Base-by-base conservation (phyloP, 2,888 invertebrate species). In the Colletes collaris region DNA sequence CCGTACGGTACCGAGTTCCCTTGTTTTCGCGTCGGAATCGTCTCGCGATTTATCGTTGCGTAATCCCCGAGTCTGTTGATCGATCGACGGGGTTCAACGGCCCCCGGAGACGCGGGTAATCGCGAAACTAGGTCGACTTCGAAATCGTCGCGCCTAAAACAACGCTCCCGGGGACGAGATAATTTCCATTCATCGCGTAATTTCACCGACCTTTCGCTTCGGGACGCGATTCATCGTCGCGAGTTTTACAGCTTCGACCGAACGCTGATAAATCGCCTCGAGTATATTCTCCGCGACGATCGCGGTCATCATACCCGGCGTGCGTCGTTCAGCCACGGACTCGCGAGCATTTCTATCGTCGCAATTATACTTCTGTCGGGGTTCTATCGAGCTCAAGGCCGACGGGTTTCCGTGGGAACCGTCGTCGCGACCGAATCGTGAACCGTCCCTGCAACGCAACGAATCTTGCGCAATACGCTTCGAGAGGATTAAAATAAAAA, bases 341-440 rank as follows among this genome's bases (percentile, higher is more conserved):
- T 64, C 16, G 6, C 46, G 16, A 13, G 37, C 59, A 50, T 62
- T 35, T 72, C 59, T 72, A 11, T 55, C n/a, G 8, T 11, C 49
- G 16, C 53, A 11, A 70, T 55, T 62, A 62, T 40, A 10, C 35
- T 60, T 40, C 50, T 50, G 37, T 35, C 40, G 13, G 35, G 52
- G 49, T n/a, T 13, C 71, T 71, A 83, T 84, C 62, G 70, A 77
- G 79, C 82, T 82, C 89, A 90, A 89, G 90, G 89, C 86, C 88
- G 82, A 64, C 85, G 67, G 76, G 85, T 86, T 85, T 87, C 80
- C 85, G 88, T 90, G 90, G 84, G 89, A 91, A 90, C 78, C 5
- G 81, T 52, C n/a, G 40, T 64, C 69, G 49, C 58, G 3, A 19
- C 13, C 40, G 75, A 71, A 60, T 70, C 64, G 64, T 46, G 40